Percentiles rank a stretch among this genome's conserved stretches.
Evolutionary conservation across 2,888 invertebrate genomes (phyloP).

Genomic region (Polydrusus pterygomalis): DNA sequence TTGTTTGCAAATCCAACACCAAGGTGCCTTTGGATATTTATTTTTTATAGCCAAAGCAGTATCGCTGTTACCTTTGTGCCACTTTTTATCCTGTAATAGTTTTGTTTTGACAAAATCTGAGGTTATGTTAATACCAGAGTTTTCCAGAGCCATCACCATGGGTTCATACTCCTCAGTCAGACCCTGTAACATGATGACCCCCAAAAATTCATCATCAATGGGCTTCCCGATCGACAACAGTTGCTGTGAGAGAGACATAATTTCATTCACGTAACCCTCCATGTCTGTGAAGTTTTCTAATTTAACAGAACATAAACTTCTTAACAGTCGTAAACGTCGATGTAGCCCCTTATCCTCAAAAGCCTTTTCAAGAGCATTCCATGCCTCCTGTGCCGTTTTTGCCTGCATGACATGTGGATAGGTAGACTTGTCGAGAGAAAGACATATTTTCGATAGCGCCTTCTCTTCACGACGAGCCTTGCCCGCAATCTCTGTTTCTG

Average conservation of each 20-base stretch:
- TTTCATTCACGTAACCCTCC: conserved; percentile 57
- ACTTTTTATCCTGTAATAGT: conserved; percentile 51
- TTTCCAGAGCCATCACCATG: conserved; percentile 48
- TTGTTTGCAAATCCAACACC: conserved; percentile 22
- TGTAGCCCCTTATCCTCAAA: conserved; percentile 58
- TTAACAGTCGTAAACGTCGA: conserved; percentile 35
- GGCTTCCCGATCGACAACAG: conserved; percentile 40
- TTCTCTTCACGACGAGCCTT: too few relatives aligned
- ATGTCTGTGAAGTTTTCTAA: conserved; percentile 49
- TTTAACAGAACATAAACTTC: conserved; percentile 48
- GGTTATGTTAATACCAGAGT: conserved; percentile 49
- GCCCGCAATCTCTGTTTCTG: too few relatives aligned
- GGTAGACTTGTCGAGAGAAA: too few relatives aligned
- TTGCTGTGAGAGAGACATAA: conserved; percentile 56
- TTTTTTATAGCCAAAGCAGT: conserved; percentile 21
- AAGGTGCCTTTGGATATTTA: not conserved
- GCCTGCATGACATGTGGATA: too few relatives aligned
- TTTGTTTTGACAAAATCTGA: conserved; percentile 55
- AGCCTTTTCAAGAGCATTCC: too few relatives aligned
- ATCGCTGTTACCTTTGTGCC: conserved; percentile 44
- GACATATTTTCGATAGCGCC: too few relatives aligned
- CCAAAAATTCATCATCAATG: conserved; percentile 57
- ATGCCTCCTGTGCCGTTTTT: too few relatives aligned
- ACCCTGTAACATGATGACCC: conserved; percentile 56
- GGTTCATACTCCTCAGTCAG: conserved; percentile 25